Evolutionary conservation across 2,888 invertebrate species (phyloP).

Genomic region (Xiphydria camelus): DNA sequence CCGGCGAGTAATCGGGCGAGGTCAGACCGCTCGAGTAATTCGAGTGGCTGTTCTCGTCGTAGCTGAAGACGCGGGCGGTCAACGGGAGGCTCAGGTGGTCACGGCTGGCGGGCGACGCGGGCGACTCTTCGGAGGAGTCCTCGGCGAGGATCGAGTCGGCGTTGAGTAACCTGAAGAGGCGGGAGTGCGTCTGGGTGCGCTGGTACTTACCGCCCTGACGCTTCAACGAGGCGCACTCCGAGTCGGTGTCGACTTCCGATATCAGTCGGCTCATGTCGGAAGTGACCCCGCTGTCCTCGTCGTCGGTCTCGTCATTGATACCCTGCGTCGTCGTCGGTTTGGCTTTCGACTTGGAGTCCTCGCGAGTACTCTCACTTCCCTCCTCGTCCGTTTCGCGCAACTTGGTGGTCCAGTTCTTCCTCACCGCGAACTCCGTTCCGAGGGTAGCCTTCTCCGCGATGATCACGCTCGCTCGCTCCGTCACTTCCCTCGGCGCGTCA

Average conservation of each 20-base stretch:
- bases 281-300: slow-evolving; percentile 72
- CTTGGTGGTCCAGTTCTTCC: slow-evolving; percentile 4
- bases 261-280: slow-evolving; percentile 70
- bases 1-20: slow-evolving; percentile 63
- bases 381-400: not conserved
- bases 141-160: slow-evolving; percentile 56
- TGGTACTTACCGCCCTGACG: slow-evolving; percentile 68
- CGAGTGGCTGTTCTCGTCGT: slow-evolving; percentile 55
- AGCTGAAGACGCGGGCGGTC: slow-evolving; percentile 38
- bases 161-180: slow-evolving; percentile 69
- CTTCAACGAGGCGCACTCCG: slow-evolving; percentile 64
- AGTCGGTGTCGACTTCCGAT: slow-evolving; percentile 69
- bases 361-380: not conserved
- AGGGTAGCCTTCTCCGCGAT: slow-evolving; percentile 7
- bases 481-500: slow-evolving; percentile 7
- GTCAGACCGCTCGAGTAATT: slow-evolving; percentile 40
- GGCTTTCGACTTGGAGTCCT: slow-evolving; percentile 10
- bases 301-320: slow-evolving; percentile 59
- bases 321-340: slow-evolving; percentile 34
- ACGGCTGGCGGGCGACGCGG: slow-evolving; percentile 18
- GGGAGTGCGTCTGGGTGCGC: slow-evolving; percentile 73
- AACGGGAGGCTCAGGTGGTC: slow-evolving; percentile 36
- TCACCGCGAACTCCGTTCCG: slow-evolving; percentile 10
- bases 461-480: slow-evolving; percentile 8
- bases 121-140: slow-evolving; percentile 10